phyloP scores from a whole-genome alignment of 2,113 vertebrate species.

The Centrocercus urophasianus region DNA sequence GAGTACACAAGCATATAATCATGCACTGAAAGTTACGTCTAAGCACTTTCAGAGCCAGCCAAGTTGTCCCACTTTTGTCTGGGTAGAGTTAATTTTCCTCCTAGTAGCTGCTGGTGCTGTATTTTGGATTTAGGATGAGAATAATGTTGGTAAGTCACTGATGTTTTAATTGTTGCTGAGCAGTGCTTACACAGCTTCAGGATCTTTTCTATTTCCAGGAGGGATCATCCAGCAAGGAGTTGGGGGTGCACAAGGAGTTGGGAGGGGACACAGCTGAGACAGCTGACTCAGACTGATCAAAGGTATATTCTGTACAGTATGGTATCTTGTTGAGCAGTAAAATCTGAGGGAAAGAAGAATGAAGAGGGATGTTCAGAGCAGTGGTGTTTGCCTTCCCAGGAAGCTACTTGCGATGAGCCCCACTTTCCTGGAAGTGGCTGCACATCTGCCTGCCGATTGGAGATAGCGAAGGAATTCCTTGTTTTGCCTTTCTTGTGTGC shows the following conservation, averaged over 20 bases:
- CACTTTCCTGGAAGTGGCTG: not conserved
- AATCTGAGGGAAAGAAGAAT: not conserved
- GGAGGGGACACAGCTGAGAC: not conserved
- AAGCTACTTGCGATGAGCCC: not conserved
- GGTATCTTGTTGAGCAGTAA: not conserved
- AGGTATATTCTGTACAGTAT: not conserved
- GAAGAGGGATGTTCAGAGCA: not conserved
- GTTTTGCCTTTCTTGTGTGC: not conserved
- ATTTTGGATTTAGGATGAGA: not conserved
- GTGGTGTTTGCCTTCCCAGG: not conserved
- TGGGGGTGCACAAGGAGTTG: not conserved
- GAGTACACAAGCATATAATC: constrained; percentile 3
- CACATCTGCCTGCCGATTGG: not conserved
- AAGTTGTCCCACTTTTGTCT: not conserved
- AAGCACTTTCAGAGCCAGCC: constrained; percentile 16
- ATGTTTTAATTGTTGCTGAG: not conserved
- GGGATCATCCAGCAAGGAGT: not conserved
- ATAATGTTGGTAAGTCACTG: not conserved
- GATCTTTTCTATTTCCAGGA: not conserved
- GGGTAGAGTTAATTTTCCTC: not conserved
- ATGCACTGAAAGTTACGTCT: constrained; percentile 6
- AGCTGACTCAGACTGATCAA: not conserved
- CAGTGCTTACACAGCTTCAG: not conserved
- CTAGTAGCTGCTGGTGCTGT: not conserved
- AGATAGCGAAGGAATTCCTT: not conserved